Percentiles rank a stretch among this genome's conserved stretches.
Conservation (phyloP, 2,888 invertebrate species). For the Lathronympha strigana region DNA sequence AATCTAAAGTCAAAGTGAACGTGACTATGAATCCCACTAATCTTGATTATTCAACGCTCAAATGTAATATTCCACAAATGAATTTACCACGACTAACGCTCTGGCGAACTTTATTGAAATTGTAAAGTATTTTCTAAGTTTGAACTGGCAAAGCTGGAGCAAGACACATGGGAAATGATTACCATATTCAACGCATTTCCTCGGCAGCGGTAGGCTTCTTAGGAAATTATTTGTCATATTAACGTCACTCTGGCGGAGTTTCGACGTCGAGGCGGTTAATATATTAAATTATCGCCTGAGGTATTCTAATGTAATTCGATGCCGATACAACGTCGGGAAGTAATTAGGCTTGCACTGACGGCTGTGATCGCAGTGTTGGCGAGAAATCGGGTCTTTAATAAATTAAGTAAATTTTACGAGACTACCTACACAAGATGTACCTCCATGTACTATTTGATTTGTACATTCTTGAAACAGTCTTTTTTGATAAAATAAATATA, state of each 20-base stretch:
- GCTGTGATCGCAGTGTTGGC: constrained; percentile 17
- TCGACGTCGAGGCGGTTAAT: constrained; percentile 72
- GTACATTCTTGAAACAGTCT: no score
- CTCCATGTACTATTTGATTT: no score
- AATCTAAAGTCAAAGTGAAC: constrained; percentile 25
- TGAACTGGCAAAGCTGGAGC: constrained; percentile 58
- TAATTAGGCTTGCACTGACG: constrained; percentile 32
- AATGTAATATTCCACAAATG: constrained; percentile 41
- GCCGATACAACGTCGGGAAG: constrained; percentile 51
- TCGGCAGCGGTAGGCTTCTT: constrained; percentile 67
- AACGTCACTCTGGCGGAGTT: constrained; percentile 76
- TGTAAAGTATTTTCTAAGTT: constrained; percentile 65
- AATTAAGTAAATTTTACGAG: no score
- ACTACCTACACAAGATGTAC: no score
- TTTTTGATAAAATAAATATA: no score
- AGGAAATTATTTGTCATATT: constrained; percentile 82
- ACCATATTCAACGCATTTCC: constrained; percentile 79
- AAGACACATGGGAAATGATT: constrained; percentile 75
- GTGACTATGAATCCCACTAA: constrained; percentile 24
- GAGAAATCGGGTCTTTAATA: no score
- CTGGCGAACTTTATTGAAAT: constrained; percentile 50
- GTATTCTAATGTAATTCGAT: constrained; percentile 61
- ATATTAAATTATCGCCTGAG: constrained; percentile 72
- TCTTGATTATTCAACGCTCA: constrained; percentile 37
- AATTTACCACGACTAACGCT: constrained; percentile 36